A percentile compares a stretch with the other conserved stretches of the same genome.
Conservation (phyloP, 1,140 invertebrate species). For the Drosophila takahashii region DNA sequence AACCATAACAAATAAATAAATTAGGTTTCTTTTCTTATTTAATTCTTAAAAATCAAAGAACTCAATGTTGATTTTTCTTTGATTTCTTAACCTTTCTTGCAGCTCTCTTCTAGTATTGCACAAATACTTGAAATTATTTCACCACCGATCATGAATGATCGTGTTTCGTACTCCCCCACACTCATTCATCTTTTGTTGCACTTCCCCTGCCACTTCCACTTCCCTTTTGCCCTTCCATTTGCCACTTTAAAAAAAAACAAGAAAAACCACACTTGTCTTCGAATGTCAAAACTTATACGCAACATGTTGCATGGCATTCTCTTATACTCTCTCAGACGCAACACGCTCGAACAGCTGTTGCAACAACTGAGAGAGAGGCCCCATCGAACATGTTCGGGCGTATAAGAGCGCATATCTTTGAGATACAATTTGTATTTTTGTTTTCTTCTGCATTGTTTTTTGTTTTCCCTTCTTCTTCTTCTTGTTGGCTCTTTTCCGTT, state of each 20-base stretch:
- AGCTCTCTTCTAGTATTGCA: constrained; percentile 1
- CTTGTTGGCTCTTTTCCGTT: neutral
- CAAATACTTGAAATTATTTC: constrained; percentile 20
- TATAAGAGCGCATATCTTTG: constrained; percentile 28
- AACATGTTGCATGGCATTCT: constrained; percentile 46
- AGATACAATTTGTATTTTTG: constrained; percentile 12
- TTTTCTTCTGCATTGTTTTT: neutral
- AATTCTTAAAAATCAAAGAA: too few species aligned
- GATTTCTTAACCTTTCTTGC: too few species aligned
- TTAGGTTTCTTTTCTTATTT: too few species aligned
- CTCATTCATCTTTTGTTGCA: constrained; percentile 19
- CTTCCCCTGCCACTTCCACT: too few species aligned
- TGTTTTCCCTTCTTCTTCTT: too few species aligned
- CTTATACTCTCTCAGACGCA: constrained; percentile 57
- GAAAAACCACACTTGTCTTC: neutral
- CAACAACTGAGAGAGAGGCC: constrained; percentile 50
- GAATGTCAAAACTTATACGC: constrained; percentile 48
- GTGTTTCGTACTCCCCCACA: constrained; percentile 19
- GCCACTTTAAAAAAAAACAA: neutral
- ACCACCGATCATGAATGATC: constrained; percentile 41
- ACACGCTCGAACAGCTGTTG: constrained; percentile 71
- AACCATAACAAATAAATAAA: too few species aligned
- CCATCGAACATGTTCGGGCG: constrained; percentile 54
- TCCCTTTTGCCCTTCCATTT: neutral
- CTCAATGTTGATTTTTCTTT: neutral